Base-by-base conservation (phyloP, 2,888 invertebrate species). In the Limnephilus marmoratus region DNA sequence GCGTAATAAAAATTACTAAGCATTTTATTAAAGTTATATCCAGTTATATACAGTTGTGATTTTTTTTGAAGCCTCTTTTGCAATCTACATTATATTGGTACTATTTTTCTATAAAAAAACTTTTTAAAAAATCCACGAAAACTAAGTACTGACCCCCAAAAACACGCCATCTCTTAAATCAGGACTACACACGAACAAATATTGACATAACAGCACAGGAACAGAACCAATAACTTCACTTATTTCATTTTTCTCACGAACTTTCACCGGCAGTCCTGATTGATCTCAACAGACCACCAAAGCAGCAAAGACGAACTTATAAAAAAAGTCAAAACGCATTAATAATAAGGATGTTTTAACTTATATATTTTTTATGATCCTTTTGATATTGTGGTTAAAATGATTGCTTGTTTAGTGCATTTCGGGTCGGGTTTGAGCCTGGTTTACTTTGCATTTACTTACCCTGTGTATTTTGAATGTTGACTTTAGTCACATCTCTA, bases 131-230 rank as follows among this genome's bases (percentile, higher is more conserved):
- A 68, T 9, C 9, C 2, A 24, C 24, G 7, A 9, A 9, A 68
- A 68, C n/a, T 9, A 24, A 68, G 68, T 24, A 24, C 18, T 68
- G 18, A 9, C 9, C 9, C 18, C 68, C 24, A 24, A 7, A 68
- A n/a, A 9, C 24, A 68, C n/a, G 68, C 24, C 9, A 68, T 11
- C 68, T 68, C 24, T 68, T 68, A 34, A 37, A 37, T 86, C 86
- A 86, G n/a, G 49, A 86, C 45, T 45, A 29, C 24, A 29, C 3
- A 7, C 34, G n/a, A 29, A 29, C 86, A 18, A 86, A 45, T 86
- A n/a, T 86, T 45, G 37, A 45, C 45, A 86, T 86, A 86, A 86
- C 86, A n/a, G 86, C 41, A 24, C 86, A 37, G n/a, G 86, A 37
- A 37, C 49, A 41, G 49, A 45, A 45, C 49, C 86, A n/a, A 86